These are phyloP conservation scores for Rafetus swinhoei DNA, from an alignment of 2,113 vertebrate genomes.

Conservation along the genomic window DNA sequence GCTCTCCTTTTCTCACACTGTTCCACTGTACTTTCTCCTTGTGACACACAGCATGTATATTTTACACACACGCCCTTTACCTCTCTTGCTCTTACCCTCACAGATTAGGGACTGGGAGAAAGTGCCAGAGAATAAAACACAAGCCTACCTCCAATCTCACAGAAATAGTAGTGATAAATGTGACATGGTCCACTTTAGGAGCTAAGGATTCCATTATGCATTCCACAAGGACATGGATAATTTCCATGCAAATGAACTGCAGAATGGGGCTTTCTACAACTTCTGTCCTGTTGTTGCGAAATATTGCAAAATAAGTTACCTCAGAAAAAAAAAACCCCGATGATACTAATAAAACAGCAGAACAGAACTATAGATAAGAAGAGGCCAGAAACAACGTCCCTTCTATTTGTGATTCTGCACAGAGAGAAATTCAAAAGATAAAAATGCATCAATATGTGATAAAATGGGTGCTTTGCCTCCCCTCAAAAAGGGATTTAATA, in stretches of 20 bases:
- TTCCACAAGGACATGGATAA: slow-evolving; percentile 1
- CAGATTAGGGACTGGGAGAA: not conserved
- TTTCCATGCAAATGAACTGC: not conserved
- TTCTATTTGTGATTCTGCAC: not conserved
- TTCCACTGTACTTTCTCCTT: not conserved
- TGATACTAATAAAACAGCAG: not conserved
- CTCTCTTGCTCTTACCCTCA: accelerated
- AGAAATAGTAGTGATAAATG: not conserved
- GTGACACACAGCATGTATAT: not conserved
- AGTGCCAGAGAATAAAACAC: accelerated
- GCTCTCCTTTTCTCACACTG: not conserved
- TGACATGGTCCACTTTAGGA: accelerated
- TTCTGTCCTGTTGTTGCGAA: not conserved
- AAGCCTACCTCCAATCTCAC: not conserved
- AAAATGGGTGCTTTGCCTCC: not conserved
- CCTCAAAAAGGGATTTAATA: not conserved
- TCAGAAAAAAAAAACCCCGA: not conserved
- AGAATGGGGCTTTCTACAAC: not conserved
- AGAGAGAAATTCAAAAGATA: not conserved
- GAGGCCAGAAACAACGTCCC: not conserved
- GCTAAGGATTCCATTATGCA: not conserved
- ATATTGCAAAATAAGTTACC: not conserved
- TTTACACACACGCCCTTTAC: not conserved
- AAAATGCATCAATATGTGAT: not conserved
- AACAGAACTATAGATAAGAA: not conserved